Conservation (phyloP, 2,113 vertebrate genomes). For the Rhegmatorhina hoffmannsi region DNA sequence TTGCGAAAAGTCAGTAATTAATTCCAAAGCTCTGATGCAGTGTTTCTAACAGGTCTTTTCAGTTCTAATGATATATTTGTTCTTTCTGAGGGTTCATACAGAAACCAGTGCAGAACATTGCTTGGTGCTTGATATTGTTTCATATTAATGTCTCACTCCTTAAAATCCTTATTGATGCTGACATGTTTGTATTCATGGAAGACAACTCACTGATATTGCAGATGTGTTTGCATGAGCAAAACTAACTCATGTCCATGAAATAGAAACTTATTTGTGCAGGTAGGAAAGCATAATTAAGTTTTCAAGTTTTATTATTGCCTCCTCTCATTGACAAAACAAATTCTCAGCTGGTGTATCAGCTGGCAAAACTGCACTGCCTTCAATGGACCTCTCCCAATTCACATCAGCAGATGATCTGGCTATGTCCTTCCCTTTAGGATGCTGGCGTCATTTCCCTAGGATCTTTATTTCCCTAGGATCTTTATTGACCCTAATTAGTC, state of each 20-base stretch:
- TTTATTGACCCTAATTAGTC: background rate
- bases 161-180: background rate
- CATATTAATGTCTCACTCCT: background rate
- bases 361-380: background rate
- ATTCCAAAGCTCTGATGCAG: background rate
- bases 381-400: background rate
- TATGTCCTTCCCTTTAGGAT: background rate
- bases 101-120: background rate
- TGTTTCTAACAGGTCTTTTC: background rate
- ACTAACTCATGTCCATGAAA: background rate
- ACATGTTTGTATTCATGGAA: background rate
- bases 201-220: background rate
- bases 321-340: background rate
- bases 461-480: background rate
- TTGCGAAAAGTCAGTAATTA: slow-evolving; percentile 8
- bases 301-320: slow-evolving; percentile 4
- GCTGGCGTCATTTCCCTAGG: background rate
- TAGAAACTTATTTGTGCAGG: background rate
- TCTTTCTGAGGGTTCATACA: background rate
- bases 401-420: background rate
- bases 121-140: background rate
- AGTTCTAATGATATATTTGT: background rate
- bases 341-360: background rate
- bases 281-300: slow-evolving; percentile 12
- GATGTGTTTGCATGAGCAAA: background rate